These are phyloP conservation scores for Callopanchax toddi DNA, from an alignment of 2,113 vertebrate genomes.

Conservation along the genomic window DNA sequence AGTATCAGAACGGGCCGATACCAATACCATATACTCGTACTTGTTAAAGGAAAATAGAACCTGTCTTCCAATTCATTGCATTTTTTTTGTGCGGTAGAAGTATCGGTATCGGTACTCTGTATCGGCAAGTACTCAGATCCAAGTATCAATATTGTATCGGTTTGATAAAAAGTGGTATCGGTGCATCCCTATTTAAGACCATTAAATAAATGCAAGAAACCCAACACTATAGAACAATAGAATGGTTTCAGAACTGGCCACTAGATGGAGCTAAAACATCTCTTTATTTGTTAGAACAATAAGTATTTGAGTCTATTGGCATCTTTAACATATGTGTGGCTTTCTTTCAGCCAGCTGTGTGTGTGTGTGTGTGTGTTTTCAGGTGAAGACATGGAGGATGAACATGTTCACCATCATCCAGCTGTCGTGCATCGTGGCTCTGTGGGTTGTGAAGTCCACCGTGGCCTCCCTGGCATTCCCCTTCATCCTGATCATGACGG, in stretches of 20 bases:
- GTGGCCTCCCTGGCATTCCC: constrained; percentile 93
- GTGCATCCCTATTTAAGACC: no score
- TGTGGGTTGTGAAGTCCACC: constrained; percentile 97
- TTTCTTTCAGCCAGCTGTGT: not conserved
- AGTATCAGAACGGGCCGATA: no score
- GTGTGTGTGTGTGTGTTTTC: constrained; percentile 23
- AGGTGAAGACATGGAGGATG: constrained; percentile 99
- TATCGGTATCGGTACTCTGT: no score
- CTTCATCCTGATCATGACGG: constrained; percentile 97
- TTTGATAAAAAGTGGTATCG: no score
- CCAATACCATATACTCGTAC: no score
- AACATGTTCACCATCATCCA: constrained; percentile 97
- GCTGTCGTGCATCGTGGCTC: constrained; percentile 89
- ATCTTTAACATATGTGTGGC: not conserved
- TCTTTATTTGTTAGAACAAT: not conserved
- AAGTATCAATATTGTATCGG: no score
- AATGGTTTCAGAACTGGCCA: constrained; percentile 34
- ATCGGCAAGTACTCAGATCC: no score
- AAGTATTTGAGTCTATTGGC: not conserved
- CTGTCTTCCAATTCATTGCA: no score
- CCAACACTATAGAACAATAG: no score
- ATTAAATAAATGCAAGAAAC: no score
- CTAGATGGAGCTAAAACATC: constrained; percentile 73
- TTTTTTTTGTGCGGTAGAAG: no score
- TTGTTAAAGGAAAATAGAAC: no score